phyloP scores from a whole-genome alignment of 2,888 invertebrate species.

The Andrena chrysosceles region DNA sequence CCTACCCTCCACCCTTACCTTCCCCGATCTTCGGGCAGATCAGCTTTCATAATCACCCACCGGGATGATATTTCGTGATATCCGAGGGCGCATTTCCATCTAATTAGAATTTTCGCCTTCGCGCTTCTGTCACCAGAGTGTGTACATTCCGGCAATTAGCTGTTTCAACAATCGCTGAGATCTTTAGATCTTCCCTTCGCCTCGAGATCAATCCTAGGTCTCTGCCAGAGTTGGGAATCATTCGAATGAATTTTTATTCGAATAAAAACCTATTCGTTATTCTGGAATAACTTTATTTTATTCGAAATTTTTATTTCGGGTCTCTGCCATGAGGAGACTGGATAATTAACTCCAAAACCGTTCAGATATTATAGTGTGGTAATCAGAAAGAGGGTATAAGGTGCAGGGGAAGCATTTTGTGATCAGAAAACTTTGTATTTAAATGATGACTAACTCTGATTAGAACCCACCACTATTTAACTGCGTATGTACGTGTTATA shows the following conservation, averaged over 20 bases:
- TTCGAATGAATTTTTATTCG: no score
- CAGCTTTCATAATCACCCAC: constrained; percentile 8
- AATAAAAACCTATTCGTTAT: no score
- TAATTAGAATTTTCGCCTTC: neutral
- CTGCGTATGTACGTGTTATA: no score
- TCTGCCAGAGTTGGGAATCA: no score
- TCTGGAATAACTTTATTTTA: no score
- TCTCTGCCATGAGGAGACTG: no score
- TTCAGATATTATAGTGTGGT: no score
- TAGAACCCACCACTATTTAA: neutral
- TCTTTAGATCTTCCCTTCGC: neutral
- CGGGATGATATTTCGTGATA: constrained; percentile 7
- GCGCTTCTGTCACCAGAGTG: neutral
- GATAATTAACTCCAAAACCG: no score
- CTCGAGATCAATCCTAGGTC: neutral
- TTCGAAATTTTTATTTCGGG: no score
- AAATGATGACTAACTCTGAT: neutral
- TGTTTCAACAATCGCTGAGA: neutral
- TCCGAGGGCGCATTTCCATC: constrained; percentile 4
- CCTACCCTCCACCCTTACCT: neutral
- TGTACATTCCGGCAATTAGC: neutral
- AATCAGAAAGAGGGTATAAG: neutral
- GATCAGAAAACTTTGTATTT: neutral
- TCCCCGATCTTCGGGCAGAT: constrained; percentile 3
- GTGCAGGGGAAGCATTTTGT: no score